These are phyloP conservation scores for Pantherophis guttatus DNA, from an alignment of 2,113 vertebrate species.

Conservation along the genomic window DNA sequence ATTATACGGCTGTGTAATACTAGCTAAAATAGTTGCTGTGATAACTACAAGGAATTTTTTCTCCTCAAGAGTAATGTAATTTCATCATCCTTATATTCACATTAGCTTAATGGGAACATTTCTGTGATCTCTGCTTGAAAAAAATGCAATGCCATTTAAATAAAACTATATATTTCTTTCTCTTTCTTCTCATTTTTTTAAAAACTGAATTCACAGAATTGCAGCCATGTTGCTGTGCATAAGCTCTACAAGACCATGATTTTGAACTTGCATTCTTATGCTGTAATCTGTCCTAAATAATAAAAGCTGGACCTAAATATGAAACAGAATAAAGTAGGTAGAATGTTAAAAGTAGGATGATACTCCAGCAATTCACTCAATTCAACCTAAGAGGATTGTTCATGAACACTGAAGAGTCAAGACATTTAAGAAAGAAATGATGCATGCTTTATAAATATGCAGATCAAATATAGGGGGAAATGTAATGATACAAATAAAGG, in stretches of 20 bases:
- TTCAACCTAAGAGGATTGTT: not conserved
- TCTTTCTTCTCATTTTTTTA: too few species aligned
- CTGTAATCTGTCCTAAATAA: not conserved
- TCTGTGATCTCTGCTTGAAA: not conserved
- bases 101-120: not conserved
- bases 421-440: not conserved
- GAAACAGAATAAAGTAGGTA: not conserved
- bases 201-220: not conserved
- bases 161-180: not conserved
- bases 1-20: not conserved
- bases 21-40: not conserved
- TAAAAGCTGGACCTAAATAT: not conserved
- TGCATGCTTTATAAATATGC: not conserved
- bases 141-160: not conserved
- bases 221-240: not conserved
- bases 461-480: not conserved
- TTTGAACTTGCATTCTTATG: not conserved
- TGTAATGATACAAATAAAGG: not conserved
- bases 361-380: not conserved
- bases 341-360: not conserved
- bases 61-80: not conserved
- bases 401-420: not conserved
- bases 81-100: not conserved
- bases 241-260: not conserved
- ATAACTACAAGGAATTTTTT: not conserved